Evolutionary conservation across 2,113 vertebrate species (phyloP), one percentile per base, ranked within the genome.

Genomic region (Quiscalus mexicanus): DNA sequence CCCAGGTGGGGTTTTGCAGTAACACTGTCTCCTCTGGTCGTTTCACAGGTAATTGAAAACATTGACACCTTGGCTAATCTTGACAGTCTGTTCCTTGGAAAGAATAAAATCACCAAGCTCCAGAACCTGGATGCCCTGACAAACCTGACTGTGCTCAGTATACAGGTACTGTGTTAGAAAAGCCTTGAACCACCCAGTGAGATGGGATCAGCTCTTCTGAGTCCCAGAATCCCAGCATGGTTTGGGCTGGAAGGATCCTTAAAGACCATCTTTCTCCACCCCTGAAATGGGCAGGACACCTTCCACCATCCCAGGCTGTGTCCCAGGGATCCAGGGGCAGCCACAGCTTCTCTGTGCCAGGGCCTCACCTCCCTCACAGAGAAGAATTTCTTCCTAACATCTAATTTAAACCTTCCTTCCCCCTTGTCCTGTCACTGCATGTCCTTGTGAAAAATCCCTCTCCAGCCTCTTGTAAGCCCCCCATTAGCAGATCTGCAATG

Each of bases 71-170:
- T 99, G 84, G 55, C 98, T 47, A 98, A 98, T 59, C 97, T 99
- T 90, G 99, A 99, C 95, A 99, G 99, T 95, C 97, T 99, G 97
- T 99, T 99, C 96, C 98, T 99, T 93, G 99, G 99, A 17, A 99
- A 99, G 88, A 99, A 99, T 98, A 99, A 99, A 98, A 99, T 99
- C 97, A 99, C 98, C n/a, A 98, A 98, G 87, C 98, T 99, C 49
- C 99, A 99, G 98, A 99, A 99, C 95, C 75, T 99, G 93, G 99
- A 99, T 37, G 98, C 98, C 0, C 98, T 99, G 65, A 98, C 98
- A 92, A 99, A 97, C 93, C 96, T 99, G 96, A 99, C 98, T 3
- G 99, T 99, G 92, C 98, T 99, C 96, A 99, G 99, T 70, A 98
- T 99, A 97, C 99, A 99, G 99, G 99, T 99, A 98, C 8, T 5